Percentiles rank a stretch among this genome's conserved stretches.
Conservation (phyloP, 2,797 vertebrate genomes). For the Diceros bicornis region DNA sequence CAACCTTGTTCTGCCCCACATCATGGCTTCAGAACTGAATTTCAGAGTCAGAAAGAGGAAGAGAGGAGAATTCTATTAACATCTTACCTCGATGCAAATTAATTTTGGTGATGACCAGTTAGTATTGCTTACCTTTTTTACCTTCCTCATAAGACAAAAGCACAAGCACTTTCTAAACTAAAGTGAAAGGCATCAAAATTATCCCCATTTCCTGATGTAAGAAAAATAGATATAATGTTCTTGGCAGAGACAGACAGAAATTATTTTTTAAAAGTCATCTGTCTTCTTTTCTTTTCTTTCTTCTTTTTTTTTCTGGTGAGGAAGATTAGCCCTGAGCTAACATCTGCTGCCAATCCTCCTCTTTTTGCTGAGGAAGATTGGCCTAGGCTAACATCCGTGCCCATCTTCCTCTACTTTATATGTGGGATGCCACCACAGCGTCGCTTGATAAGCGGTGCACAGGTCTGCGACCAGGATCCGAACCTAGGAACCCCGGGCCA, state of each 20-base stretch:
- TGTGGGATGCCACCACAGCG: no score
- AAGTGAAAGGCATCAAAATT: neutral
- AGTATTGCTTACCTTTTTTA: neutral
- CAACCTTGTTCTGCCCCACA: neutral
- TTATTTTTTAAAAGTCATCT: neutral
- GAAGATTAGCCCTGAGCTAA: no score
- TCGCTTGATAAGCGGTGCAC: no score
- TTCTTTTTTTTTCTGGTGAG: no score
- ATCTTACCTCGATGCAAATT: neutral
- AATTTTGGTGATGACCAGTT: neutral
- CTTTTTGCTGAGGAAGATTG: no score
- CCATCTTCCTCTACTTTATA: no score
- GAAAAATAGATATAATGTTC: conserved; percentile 21
- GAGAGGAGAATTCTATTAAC: neutral
- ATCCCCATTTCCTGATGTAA: neutral
- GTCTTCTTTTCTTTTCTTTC: neutral
- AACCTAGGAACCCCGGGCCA: no score
- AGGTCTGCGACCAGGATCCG: no score
- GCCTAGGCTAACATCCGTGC: no score
- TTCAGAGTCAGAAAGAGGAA: conserved; percentile 38
- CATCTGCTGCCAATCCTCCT: no score
- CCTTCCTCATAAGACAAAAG: conserved; percentile 46
- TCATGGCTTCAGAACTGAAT: neutral
- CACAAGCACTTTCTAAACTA: neutral
- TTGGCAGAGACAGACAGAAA: conserved; percentile 36